phyloP scores from a whole-genome alignment of 2,888 invertebrate genomes.

The Drosophila differens region DNA sequence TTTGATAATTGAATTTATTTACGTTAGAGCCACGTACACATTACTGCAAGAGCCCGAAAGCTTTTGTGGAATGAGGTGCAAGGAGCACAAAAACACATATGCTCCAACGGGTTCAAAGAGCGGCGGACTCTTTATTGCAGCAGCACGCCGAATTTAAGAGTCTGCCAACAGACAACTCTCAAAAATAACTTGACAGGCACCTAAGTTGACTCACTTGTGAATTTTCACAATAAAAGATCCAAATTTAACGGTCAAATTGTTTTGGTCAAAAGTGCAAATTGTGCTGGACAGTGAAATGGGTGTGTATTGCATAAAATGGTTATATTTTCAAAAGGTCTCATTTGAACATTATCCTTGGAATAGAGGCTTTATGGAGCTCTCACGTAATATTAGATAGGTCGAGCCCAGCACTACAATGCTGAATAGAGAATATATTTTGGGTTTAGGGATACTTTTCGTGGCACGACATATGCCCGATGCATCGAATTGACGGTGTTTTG shows the following conservation, averaged over 20 bases:
- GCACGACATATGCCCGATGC: neutral
- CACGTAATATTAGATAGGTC: neutral
- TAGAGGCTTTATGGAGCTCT: neutral
- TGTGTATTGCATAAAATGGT: neutral
- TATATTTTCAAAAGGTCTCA: neutral
- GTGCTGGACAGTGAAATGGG: neutral
- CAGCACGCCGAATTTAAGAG: neutral
- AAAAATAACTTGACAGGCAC: neutral
- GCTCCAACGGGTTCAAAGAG: neutral
- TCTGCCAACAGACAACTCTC: neutral
- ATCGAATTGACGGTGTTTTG: neutral
- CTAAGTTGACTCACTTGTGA: neutral
- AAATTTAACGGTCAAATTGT: neutral
- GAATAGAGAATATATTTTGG: neutral
- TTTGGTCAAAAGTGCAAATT: neutral
- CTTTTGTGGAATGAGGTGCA: neutral
- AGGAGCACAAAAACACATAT: neutral
- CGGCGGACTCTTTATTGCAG: neutral
- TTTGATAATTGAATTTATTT: slow-evolving; percentile 85
- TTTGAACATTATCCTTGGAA: neutral
- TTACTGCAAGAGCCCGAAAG: slow-evolving; percentile 55
- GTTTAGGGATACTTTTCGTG: neutral
- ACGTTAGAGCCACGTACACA: slow-evolving; percentile 84
- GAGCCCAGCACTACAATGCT: neutral
- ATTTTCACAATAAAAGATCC: neutral